Percentiles rank a stretch among this genome's conserved stretches.
phyloP scores from a whole-genome alignment of 1,140 invertebrate genomes.

The Papilio aristodemus region DNA sequence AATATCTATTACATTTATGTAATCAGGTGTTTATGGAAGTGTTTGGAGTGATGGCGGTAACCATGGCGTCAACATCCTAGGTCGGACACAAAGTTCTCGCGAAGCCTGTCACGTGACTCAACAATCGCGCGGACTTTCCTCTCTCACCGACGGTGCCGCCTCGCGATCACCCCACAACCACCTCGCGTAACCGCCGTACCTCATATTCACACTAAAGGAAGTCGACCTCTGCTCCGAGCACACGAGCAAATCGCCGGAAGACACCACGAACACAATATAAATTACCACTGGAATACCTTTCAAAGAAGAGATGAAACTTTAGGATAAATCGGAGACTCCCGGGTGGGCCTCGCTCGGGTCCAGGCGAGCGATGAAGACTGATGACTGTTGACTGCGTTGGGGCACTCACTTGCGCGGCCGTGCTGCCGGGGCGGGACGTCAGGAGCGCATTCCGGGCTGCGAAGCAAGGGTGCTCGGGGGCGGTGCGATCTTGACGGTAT shows the following conservation, averaged over 20 bases:
- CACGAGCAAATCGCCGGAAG: too few relatives aligned
- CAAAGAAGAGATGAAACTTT: background rate
- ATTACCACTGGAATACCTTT: background rate
- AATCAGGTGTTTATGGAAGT: too few relatives aligned
- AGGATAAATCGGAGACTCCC: background rate
- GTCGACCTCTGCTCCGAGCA: too few relatives aligned
- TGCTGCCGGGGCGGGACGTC: slow-evolving; percentile 44
- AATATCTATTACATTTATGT: too few relatives aligned
- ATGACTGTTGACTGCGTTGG: too few relatives aligned
- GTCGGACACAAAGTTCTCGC: too few relatives aligned
- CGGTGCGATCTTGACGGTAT: slow-evolving; percentile 45
- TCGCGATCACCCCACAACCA: background rate
- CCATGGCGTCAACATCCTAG: too few relatives aligned
- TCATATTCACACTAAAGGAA: too few relatives aligned
- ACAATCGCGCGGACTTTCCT: slow-evolving; percentile 2
- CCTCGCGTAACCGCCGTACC: too few relatives aligned
- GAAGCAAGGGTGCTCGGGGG: slow-evolving; percentile 39
- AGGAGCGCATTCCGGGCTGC: slow-evolving; percentile 46
- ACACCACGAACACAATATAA: background rate
- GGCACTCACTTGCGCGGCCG: slow-evolving; percentile 51
- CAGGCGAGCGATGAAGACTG: too few relatives aligned
- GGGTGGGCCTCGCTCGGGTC: too few relatives aligned
- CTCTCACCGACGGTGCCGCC: background rate
- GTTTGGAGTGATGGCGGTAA: too few relatives aligned
- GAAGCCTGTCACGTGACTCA: background rate